phyloP scores from a whole-genome alignment of 2,888 invertebrate species.

The Anthophora plumipes region DNA sequence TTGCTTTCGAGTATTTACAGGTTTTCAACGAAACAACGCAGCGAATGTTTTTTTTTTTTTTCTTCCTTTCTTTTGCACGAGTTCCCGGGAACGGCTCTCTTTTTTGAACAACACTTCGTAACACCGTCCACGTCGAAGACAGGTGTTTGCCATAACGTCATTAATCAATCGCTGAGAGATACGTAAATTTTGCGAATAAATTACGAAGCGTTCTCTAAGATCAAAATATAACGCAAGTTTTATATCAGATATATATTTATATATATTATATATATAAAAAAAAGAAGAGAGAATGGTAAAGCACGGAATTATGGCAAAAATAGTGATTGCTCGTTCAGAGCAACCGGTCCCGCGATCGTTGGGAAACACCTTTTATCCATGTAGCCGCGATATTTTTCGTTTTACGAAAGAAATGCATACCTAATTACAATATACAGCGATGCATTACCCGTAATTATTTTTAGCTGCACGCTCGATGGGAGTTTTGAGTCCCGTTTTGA shows the following conservation, averaged over 20 bases:
- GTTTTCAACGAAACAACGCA: constrained; percentile 55
- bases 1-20: constrained; percentile 49
- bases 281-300: not conserved
- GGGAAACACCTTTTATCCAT: constrained; percentile 33
- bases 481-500: constrained; percentile 27
- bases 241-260: not conserved
- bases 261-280: not conserved
- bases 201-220: not conserved
- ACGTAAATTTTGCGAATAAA: not conserved
- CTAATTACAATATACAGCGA: constrained; percentile 40
- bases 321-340: not conserved
- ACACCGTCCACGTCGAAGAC: constrained; percentile 22
- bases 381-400: constrained; percentile 1
- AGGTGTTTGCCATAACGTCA: constrained; percentile 1
- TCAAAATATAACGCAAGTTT: too few relatives aligned
- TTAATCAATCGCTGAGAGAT: not conserved
- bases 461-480: constrained; percentile 24
- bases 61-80: not conserved
- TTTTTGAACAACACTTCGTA: not conserved
- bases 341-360: not conserved
- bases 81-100: not conserved
- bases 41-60: constrained; percentile 43
- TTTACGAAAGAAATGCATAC: constrained; percentile 14
- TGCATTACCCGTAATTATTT: constrained; percentile 63
- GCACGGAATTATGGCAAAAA: not conserved